Percentiles rank a stretch among this genome's conserved stretches.
Conservation (phyloP, 2,113 vertebrate species). For the Loxodonta africana region DNA sequence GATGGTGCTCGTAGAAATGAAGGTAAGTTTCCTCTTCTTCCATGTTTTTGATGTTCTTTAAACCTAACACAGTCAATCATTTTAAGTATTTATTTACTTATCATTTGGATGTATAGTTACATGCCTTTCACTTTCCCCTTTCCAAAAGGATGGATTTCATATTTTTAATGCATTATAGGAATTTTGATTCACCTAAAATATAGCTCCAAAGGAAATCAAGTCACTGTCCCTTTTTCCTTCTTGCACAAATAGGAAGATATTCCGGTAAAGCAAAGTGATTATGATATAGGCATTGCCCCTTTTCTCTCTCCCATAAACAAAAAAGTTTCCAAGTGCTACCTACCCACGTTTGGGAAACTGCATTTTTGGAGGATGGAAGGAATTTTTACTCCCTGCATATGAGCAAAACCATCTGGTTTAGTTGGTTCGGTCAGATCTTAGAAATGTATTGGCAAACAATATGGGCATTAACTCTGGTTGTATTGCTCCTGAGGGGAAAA, state of each 20-base stretch:
- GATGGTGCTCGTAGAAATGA: not conserved
- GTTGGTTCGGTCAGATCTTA: slow-evolving; percentile 43
- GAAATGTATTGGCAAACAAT: not conserved
- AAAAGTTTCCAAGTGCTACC: not conserved
- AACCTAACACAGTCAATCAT: not conserved
- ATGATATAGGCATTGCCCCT: not conserved
- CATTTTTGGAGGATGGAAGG: slow-evolving; percentile 69
- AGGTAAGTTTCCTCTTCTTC: slow-evolving; percentile 78
- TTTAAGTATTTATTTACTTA: not conserved
- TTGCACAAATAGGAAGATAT: not conserved
- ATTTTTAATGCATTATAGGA: not conserved
- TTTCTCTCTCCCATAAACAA: not conserved
- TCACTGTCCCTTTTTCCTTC: not conserved
- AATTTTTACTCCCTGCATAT: slow-evolving; percentile 87
- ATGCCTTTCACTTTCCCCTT: not conserved
- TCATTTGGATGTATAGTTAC: slow-evolving; percentile 8
- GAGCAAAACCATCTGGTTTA: slow-evolving; percentile 87
- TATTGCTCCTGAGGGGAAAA: slow-evolving; percentile 88
- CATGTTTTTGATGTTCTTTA: slow-evolving; percentile 9
- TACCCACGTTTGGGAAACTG: not conserved
- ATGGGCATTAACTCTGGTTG: slow-evolving; percentile 1
- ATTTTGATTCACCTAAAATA: not conserved
- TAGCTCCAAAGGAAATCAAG: not conserved
- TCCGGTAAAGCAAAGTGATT: not conserved
- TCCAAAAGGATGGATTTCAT: not conserved